These are phyloP conservation scores for Asarcornis scutulata DNA, from an alignment of 2,113 vertebrate genomes.

Conservation along the genomic window DNA sequence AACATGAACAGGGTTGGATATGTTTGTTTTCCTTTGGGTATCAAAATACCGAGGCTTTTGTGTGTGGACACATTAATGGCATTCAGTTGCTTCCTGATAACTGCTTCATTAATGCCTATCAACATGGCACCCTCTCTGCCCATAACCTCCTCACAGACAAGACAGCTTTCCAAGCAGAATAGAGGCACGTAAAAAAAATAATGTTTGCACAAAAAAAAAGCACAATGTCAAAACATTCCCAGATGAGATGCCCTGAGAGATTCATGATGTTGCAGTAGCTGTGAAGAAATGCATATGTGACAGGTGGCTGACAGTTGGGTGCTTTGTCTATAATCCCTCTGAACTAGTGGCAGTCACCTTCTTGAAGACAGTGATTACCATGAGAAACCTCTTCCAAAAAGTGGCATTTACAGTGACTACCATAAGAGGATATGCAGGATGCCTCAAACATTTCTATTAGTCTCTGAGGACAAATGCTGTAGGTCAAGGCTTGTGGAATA, in stretches of 20 bases:
- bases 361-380: background rate
- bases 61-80: background rate
- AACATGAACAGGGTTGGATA: background rate
- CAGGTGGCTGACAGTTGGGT: constrained; percentile 43
- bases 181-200: background rate
- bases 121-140: background rate
- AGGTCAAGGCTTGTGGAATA: background rate
- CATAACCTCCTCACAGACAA: background rate
- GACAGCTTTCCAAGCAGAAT: background rate
- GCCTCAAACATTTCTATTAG: background rate
- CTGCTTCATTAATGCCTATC: constrained; percentile 12
- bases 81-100: background rate
- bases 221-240: constrained; percentile 24
- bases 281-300: constrained; percentile 36
- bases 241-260: background rate
- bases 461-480: background rate
- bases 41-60: background rate
- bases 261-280: background rate
- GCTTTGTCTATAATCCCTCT: constrained; percentile 9
- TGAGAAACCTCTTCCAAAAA: background rate
- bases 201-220: background rate
- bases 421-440: background rate
- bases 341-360: background rate
- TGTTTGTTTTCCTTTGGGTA: background rate
- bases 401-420: background rate